Conservation (phyloP, 2,113 vertebrate genomes). For the Caranx ignobilis region DNA sequence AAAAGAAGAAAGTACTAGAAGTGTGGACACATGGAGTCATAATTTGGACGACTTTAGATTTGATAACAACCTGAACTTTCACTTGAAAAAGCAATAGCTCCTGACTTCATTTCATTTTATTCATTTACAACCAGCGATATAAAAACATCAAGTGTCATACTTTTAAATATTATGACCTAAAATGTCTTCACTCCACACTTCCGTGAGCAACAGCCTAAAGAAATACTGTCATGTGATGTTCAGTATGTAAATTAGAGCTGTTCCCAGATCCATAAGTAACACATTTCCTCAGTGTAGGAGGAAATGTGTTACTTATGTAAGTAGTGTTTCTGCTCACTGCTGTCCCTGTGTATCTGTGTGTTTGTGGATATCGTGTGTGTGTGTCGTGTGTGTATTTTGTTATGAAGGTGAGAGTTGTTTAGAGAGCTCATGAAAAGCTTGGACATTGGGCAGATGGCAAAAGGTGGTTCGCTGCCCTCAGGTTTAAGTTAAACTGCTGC, state of each 20-base stretch:
- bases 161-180: not conserved
- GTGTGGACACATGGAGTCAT: not conserved
- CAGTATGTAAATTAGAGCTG: not conserved
- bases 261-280: not conserved
- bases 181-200: not conserved
- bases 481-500: not conserved
- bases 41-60: not conserved
- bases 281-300: not conserved
- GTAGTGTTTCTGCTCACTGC: not conserved
- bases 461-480: not conserved
- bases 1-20: not conserved
- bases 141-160: not conserved
- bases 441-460: not conserved
- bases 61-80: not conserved
- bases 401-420: not conserved
- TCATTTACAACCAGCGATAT: not conserved
- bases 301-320: too few species aligned
- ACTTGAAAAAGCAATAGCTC: not conserved
- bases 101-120: not conserved
- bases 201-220: not conserved
- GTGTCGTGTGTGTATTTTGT: slow-evolving; percentile 7
- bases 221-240: not conserved
- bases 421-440: too few species aligned
- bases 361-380: not conserved
- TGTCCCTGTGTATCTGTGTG: slow-evolving; percentile 6